Base-by-base conservation (phyloP, 2,797 vertebrate species). In the Sphaeramia orbicularis region DNA sequence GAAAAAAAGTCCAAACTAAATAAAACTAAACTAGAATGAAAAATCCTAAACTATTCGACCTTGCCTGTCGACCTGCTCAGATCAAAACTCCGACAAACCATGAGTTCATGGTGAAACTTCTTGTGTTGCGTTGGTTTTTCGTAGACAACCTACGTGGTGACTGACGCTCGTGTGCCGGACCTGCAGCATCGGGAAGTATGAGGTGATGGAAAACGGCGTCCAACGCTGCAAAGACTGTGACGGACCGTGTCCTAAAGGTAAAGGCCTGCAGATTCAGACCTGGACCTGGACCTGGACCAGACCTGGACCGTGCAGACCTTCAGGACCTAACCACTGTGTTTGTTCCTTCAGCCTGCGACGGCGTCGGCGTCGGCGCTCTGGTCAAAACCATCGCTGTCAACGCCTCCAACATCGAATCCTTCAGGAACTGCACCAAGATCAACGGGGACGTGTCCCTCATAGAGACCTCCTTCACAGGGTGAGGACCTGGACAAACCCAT, bases 111-210 rank as follows among this genome's bases (percentile, higher is more conserved):
- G n/a, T n/a, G n/a, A n/a, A n/a, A n/a, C n/a, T n/a, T n/a, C n/a
- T n/a, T n/a, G n/a, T n/a, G n/a, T n/a, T 15, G 9, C 14, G 53
- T 7, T 52, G 6, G 0, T 37, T 56, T 12, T 18, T 7, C 21
- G n/a, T 73, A 99, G 97, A 95, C 84, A 97, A 98, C 89, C n/a
- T 98, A 98, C 0, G 96, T 98, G 85, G 95, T 98, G 83, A 97
- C 96, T 0, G 96, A 94, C 7, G 96, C 1, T 96, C 96, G 0
- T 99, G 97, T 0, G 97, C 42, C 95, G 97, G 0, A 94, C 95
- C 0, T 99, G 97, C 71, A 84, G 89, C 0, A 12, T 89, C 0
- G 93, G 95, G 44, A 95, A 89, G 49, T 94, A 94, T 0, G 97
- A 99, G 84, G 92, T 97, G 19, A 92, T 96, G 61, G 94, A 97